phyloP scores from a whole-genome alignment of 2,113 vertebrate species.

The Falcunculus frontatus region DNA sequence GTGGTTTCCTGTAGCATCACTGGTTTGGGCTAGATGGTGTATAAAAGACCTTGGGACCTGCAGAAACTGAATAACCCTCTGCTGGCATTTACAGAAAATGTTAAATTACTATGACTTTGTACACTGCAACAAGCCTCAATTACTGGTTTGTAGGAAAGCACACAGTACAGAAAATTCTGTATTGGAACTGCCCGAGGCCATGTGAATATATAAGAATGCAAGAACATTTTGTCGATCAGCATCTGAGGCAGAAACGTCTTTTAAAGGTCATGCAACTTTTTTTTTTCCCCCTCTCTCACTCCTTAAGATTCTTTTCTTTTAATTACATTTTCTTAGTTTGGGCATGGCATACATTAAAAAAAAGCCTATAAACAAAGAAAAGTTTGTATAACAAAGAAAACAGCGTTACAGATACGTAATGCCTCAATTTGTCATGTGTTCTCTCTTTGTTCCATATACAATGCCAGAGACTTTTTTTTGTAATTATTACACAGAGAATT shows the following conservation, averaged over 20 bases:
- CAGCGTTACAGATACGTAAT: not conserved
- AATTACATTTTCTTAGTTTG: not conserved
- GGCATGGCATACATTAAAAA: not conserved
- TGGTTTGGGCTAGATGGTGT: not conserved
- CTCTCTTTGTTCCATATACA: not conserved
- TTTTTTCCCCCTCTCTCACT: not conserved
- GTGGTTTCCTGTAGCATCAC: not conserved
- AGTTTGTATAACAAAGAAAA: not conserved
- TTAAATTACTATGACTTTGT: constrained; percentile 37
- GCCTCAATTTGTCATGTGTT: not conserved
- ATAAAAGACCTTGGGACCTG: not conserved
- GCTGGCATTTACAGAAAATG: constrained; percentile 64
- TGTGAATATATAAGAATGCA: constrained; percentile 1
- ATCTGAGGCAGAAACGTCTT: constrained; percentile 25
- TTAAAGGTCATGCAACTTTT: constrained; percentile 49
- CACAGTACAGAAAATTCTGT: constrained; percentile 23
- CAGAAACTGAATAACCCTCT: constrained; percentile 22
- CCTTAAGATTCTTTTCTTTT: not conserved
- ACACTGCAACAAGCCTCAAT: constrained; percentile 15
- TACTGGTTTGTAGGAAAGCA: constrained; percentile 33
- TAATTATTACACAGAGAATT: not conserved
- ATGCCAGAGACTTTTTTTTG: not conserved
- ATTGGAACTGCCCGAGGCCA: constrained; percentile 34
- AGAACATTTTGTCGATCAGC: constrained; percentile 22
- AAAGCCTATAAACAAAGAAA: not conserved